phyloP scores from a whole-genome alignment of 2,113 vertebrate genomes.

The Oryzias melastigma region DNA sequence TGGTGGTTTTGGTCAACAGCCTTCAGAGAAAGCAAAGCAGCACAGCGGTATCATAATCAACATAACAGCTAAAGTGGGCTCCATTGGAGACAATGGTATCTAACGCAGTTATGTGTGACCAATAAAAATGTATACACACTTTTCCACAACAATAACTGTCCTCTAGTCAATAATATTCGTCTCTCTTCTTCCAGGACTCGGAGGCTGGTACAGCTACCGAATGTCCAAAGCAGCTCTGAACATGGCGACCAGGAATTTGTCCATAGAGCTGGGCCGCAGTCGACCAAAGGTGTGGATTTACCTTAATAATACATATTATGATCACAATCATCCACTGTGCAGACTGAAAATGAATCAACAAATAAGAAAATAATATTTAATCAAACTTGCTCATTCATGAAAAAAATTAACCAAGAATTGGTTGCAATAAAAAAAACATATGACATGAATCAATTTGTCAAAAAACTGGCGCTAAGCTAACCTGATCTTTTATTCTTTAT shows the following conservation, averaged over 20 bases:
- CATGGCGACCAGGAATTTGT: slow-evolving; percentile 73
- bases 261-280: slow-evolving; percentile 66
- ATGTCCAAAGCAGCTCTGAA: slow-evolving; percentile 77
- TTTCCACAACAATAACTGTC: too few species aligned
- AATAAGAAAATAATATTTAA: neutral
- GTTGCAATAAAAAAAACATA: too few species aligned
- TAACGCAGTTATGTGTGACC: neutral
- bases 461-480: too few species aligned
- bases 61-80: slow-evolving; percentile 74
- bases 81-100: slow-evolving; percentile 69
- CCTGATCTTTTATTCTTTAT: too few species aligned
- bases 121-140: too few species aligned
- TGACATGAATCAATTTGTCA: too few species aligned
- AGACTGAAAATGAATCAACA: neutral
- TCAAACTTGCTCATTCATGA: too few species aligned
- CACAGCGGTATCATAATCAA: slow-evolving; percentile 67
- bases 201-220: slow-evolving; percentile 73
- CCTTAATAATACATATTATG: neutral
- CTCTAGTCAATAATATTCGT: neutral
- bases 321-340: too few species aligned
- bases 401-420: too few species aligned
- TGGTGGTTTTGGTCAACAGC: slow-evolving; percentile 67
- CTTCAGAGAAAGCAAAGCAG: slow-evolving; percentile 55
- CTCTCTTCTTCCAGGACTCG: slow-evolving; percentile 52
- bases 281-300: slow-evolving; percentile 49